phyloP scores from a whole-genome alignment of 2,888 invertebrate species.

The Unio pictorum region DNA sequence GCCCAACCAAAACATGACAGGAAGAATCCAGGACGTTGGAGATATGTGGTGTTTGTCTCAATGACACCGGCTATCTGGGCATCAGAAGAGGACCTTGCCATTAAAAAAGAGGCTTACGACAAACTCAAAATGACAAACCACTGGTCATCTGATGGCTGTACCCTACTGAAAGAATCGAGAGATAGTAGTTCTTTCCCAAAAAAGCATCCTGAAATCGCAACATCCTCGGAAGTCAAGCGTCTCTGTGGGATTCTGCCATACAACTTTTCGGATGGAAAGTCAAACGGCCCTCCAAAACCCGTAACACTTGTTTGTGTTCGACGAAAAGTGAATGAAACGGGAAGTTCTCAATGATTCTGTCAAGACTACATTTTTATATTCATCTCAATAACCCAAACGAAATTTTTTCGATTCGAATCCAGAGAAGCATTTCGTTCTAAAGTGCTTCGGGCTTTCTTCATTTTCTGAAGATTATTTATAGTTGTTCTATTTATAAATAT shows the following conservation, averaged over 20 bases:
- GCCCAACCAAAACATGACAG: constrained; percentile 39
- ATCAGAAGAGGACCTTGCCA: constrained; percentile 29
- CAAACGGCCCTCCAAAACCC: constrained; percentile 32
- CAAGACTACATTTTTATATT: too few species aligned
- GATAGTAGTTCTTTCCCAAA: constrained; percentile 8
- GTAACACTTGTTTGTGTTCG: neutral
- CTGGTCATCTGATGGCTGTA: constrained; percentile 43
- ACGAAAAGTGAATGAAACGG: too few species aligned
- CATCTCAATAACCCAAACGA: too few species aligned
- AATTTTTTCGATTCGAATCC: too few species aligned
- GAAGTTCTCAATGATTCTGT: too few species aligned
- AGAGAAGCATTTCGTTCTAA: too few species aligned
- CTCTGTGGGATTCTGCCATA: constrained; percentile 31
- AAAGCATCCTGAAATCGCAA: constrained; percentile 30
- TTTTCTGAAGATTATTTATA: too few species aligned
- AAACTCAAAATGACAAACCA: constrained; percentile 40
- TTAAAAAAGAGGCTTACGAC: constrained; percentile 40
- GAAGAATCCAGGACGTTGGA: constrained; percentile 43
- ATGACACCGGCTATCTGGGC: constrained; percentile 60
- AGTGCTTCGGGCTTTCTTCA: too few species aligned
- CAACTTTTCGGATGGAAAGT: constrained; percentile 34
- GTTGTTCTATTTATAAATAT: too few species aligned
- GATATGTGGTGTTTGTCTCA: constrained; percentile 50
- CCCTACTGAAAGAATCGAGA: constrained; percentile 18
- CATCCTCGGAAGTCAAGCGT: constrained; percentile 22